Evolutionary conservation across 2,888 invertebrate species (phyloP).

Genomic region (Panopea generosa): DNA sequence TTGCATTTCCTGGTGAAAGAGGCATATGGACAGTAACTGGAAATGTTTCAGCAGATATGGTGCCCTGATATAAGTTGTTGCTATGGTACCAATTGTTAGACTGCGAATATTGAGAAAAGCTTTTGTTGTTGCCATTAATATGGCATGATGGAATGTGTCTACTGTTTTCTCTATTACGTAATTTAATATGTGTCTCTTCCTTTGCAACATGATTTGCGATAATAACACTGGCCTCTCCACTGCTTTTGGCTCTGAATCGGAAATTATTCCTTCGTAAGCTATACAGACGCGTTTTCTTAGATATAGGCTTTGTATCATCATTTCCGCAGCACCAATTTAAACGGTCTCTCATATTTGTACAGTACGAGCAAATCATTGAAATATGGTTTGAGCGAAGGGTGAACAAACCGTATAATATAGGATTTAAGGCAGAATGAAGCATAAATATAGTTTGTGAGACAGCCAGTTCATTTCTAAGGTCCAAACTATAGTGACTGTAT

Average conservation of each 20-base stretch:
- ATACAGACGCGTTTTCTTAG: not conserved
- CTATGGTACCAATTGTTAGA: not conserved
- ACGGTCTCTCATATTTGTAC: not conserved
- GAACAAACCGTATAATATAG: conserved; percentile 85
- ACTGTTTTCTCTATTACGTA: conserved; percentile 42
- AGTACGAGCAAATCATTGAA: conserved; percentile 22
- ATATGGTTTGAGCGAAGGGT: conserved; percentile 66
- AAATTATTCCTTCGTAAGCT: not conserved
- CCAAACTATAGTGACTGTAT: conserved; percentile 81
- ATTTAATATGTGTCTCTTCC: conserved; percentile 59
- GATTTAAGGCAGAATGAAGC: conserved; percentile 85
- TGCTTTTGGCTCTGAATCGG: conserved; percentile 30
- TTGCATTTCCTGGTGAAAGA: not conserved
- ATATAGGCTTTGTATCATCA: conserved; percentile 4
- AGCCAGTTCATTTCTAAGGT: conserved; percentile 69
- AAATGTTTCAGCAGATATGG: not conserved
- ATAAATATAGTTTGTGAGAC: conserved; percentile 81
- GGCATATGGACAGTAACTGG: not conserved
- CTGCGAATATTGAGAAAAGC: not conserved
- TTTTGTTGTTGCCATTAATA: too few relatives aligned
- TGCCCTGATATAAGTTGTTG: not conserved
- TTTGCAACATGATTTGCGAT: conserved; percentile 63
- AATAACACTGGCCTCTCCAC: conserved; percentile 62
- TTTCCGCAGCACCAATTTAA: not conserved
- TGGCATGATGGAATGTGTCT: conserved; percentile 14